phyloP scores from a whole-genome alignment of 2,888 invertebrate genomes.

The Cosmia trapezina region DNA sequence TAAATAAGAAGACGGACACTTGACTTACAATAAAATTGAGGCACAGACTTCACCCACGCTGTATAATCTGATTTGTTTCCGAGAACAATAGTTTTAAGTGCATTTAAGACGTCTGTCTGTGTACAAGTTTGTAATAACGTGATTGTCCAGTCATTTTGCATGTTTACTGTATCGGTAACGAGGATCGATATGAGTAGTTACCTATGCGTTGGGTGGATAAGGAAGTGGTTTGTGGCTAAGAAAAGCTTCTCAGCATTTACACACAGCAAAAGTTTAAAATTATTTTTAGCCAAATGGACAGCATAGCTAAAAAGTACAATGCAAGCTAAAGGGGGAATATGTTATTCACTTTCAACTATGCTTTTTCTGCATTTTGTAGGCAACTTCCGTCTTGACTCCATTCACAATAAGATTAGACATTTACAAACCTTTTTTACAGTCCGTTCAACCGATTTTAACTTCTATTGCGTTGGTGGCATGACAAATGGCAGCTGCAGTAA shows the following conservation, averaged over 20 bases:
- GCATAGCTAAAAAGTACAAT: background rate
- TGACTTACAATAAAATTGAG: constrained; percentile 71
- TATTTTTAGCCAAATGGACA: background rate
- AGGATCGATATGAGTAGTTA: background rate
- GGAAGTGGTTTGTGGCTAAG: background rate
- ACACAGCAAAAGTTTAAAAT: background rate
- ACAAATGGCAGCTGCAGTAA: no score
- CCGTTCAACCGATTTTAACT: no score
- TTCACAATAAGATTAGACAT: no score
- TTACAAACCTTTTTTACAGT: no score
- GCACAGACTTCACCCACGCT: constrained; percentile 72
- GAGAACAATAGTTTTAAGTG: constrained; percentile 60
- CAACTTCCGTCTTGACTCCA: no score
- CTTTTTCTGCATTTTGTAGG: no score
- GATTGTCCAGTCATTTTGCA: constrained; percentile 26
- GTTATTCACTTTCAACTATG: no score
- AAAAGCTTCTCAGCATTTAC: background rate
- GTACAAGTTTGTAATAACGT: constrained; percentile 18
- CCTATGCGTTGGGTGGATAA: background rate
- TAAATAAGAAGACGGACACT: constrained; percentile 60
- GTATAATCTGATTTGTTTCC: constrained; percentile 44
- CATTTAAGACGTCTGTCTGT: constrained; percentile 30
- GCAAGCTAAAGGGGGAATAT: background rate
- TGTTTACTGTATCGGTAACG: constrained; percentile 20
- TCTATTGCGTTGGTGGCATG: no score